Conservation (phyloP, 2,888 invertebrate species). For the Spodoptera picta region DNA sequence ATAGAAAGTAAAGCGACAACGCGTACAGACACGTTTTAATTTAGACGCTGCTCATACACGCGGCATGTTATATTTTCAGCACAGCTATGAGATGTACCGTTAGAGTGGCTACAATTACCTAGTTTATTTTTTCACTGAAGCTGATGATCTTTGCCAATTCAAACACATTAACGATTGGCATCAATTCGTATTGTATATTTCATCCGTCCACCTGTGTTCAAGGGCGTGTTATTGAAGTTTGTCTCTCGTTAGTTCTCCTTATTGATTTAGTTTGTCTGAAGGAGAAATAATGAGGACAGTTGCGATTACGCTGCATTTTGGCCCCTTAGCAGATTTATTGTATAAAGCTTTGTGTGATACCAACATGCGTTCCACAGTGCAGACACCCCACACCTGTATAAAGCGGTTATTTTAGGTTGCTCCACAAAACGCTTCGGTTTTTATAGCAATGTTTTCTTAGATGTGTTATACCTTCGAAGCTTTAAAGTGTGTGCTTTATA, state of each 20-base stretch:
- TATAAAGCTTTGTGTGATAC: conserved; percentile 60
- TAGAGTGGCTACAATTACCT: conserved; percentile 65
- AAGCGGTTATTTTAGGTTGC: conserved; percentile 54
- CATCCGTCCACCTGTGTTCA: conserved; percentile 33
- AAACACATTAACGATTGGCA: conserved; percentile 56
- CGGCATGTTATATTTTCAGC: conserved; percentile 76
- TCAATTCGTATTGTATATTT: conserved; percentile 48
- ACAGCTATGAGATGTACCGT: conserved; percentile 69
- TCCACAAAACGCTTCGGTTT: conserved; percentile 63
- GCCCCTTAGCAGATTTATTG: conserved; percentile 55
- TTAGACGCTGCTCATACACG: conserved; percentile 70
- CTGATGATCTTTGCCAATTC: conserved; percentile 60
- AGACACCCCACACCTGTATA: conserved; percentile 58
- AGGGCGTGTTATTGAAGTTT: conserved; percentile 29
- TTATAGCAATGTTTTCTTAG: conserved; percentile 58
- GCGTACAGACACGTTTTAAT: conserved; percentile 67
- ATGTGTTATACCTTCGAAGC: conserved; percentile 58
- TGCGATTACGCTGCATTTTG: conserved; percentile 44
- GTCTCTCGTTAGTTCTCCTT: conserved; percentile 37
- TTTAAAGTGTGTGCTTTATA: conserved; percentile 59
- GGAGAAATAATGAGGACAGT: conserved; percentile 37
- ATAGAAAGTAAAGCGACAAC: conserved; percentile 62
- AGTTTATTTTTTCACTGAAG: conserved; percentile 55
- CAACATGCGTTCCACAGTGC: conserved; percentile 46
- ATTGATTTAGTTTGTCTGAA: conserved; percentile 8